A percentile compares a stretch with the other conserved stretches of the same genome.
phyloP scores from a whole-genome alignment of 2,113 vertebrate species.

The Sturnus vulgaris region DNA sequence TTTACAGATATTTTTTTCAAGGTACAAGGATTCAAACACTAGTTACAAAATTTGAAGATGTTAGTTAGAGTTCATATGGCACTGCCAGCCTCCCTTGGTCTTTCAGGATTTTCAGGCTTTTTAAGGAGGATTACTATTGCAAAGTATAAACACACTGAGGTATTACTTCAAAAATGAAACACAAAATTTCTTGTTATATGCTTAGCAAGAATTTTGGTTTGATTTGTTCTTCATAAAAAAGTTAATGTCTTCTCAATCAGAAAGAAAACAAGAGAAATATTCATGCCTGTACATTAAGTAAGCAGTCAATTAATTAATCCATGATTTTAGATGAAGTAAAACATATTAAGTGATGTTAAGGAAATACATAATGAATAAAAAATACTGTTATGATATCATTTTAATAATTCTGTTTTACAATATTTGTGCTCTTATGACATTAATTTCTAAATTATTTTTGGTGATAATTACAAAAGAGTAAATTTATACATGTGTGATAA shows the following conservation, averaged over 20 bases:
- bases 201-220: neutral
- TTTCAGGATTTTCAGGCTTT: neutral
- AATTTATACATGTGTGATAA: neutral
- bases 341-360: neutral
- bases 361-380: slow-evolving; percentile 1
- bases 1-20: neutral
- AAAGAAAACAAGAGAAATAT: neutral
- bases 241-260: neutral
- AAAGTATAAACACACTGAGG: neutral
- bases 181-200: neutral
- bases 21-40: neutral
- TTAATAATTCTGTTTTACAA: neutral
- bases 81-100: neutral
- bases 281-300: neutral
- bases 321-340: neutral
- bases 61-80: neutral
- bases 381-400: neutral
- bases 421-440: neutral
- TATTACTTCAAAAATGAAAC: neutral
- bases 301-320: neutral
- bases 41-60: neutral
- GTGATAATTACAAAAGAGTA: neutral
- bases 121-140: neutral
- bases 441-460: neutral
- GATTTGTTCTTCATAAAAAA: neutral